Percentiles rank a stretch among this genome's conserved stretches.
phyloP scores from a whole-genome alignment of 2,113 vertebrate species.

The Tenrec ecaudatus region DNA sequence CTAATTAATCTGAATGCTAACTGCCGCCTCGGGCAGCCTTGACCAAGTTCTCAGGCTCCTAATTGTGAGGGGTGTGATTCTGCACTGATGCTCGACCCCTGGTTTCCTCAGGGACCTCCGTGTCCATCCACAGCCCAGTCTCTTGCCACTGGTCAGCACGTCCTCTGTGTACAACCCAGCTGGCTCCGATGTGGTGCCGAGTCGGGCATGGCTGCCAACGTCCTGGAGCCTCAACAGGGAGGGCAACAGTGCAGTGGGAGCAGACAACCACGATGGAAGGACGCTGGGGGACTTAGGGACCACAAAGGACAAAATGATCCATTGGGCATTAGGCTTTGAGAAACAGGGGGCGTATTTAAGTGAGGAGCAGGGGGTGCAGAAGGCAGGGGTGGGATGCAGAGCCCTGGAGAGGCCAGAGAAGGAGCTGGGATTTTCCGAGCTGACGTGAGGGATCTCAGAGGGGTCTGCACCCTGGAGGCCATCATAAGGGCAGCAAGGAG shows the following conservation, averaged over 20 bases:
- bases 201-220: neutral
- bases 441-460: too few species aligned
- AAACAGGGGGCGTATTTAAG: neutral
- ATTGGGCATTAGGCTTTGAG: fast-evolving
- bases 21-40: constrained; percentile 71
- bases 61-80: constrained; percentile 9
- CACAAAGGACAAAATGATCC: neutral
- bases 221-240: neutral
- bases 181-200: neutral
- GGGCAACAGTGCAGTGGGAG: neutral
- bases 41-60: constrained; percentile 73
- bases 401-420: fast-evolving
- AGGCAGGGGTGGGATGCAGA: neutral
- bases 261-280: neutral
- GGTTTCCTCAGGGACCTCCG: neutral
- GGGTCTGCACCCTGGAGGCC: neutral
- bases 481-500: too few species aligned
- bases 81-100: neutral
- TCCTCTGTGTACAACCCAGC: neutral
- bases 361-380: fast-evolving
- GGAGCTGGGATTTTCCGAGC: fast-evolving
- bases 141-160: neutral
- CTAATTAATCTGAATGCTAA: constrained; percentile 73
- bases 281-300: fast-evolving
- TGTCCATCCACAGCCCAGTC: neutral